Conservation (phyloP, 2,113 vertebrate species). For the Lophotis ruficrista region DNA sequence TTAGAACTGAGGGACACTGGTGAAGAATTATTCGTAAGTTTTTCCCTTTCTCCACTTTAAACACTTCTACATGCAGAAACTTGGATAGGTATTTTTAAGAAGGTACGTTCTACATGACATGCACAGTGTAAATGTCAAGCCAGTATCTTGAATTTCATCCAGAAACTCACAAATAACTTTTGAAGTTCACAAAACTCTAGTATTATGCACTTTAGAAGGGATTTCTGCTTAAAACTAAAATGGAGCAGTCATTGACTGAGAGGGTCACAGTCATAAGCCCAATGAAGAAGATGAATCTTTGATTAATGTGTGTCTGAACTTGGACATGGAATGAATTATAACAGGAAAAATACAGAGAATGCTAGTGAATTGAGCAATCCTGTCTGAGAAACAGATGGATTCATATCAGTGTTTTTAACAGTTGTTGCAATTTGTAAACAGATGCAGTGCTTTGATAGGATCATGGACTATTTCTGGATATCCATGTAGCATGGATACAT, state of each 20-base stretch:
- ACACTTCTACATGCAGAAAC: not conserved
- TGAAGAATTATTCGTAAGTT: not conserved
- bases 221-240: not conserved
- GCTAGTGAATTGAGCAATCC: not conserved
- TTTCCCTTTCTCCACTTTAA: not conserved
- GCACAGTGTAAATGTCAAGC: not conserved
- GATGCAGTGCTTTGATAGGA: not conserved
- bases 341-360: not conserved
- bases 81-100: not conserved
- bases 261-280: not conserved
- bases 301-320: not conserved
- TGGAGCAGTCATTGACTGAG: not conserved
- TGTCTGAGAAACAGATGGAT: not conserved
- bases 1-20: too few relatives aligned
- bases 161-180: not conserved
- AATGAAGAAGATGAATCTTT: not conserved
- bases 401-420: not conserved
- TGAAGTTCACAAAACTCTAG: not conserved
- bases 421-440: not conserved
- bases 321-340: not conserved
- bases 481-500: not conserved
- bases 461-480: not conserved
- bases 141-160: not conserved
- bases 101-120: not conserved
- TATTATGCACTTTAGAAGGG: not conserved